A percentile compares a stretch with the other conserved stretches of the same genome.
Evolutionary conservation across 35 echinoderm and acorn worm genomes (phyloP).

Genomic region (Lytechinus pictus): DNA sequence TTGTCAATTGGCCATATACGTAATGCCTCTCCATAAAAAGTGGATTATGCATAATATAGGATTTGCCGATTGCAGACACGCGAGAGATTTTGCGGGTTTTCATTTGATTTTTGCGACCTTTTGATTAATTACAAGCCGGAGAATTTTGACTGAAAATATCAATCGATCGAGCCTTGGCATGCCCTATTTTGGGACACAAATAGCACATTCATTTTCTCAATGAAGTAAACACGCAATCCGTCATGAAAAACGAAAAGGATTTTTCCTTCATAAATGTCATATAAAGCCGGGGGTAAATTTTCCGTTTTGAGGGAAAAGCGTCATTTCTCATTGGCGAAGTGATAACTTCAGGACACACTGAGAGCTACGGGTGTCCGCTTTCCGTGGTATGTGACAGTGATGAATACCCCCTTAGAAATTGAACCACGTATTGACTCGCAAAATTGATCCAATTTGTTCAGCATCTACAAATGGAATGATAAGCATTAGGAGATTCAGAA

Average conservation of each 20-base stretch:
- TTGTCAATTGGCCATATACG: neutral
- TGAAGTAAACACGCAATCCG: neutral
- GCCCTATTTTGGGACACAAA: neutral
- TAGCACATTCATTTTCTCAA: neutral
- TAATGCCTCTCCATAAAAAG: neutral
- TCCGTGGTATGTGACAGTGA: neutral
- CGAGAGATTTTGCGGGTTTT: neutral
- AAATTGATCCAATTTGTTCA: constrained; percentile 14
- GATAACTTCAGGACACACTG: neutral
- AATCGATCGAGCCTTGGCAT: neutral
- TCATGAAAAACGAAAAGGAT: neutral
- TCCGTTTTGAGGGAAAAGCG: neutral
- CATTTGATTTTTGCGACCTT: neutral
- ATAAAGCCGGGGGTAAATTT: neutral
- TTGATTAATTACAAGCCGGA: neutral
- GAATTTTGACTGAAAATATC: neutral
- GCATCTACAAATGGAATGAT: neutral
- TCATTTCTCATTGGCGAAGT: constrained; percentile 2
- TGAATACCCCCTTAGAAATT: neutral
- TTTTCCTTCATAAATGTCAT: neutral
- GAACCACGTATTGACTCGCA: neutral
- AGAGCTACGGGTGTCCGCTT: neutral
- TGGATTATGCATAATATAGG: neutral
- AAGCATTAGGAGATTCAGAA: neutral
- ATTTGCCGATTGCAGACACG: neutral